Evolutionary conservation across 2,888 invertebrate genomes (phyloP).

Genomic region (Platycheirus albimanus): DNA sequence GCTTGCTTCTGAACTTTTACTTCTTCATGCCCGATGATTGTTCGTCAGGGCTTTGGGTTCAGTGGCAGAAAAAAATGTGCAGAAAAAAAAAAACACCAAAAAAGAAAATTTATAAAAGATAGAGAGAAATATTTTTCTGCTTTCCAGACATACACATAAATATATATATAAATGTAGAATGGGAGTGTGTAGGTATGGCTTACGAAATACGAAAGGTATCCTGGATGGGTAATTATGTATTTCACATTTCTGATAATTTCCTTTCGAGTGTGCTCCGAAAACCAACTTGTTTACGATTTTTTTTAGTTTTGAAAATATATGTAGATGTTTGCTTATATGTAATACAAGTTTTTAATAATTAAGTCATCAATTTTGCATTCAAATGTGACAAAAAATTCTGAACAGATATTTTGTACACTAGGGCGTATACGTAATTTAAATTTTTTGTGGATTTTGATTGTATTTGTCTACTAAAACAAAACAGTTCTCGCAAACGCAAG

Average conservation of each 20-base stretch:
- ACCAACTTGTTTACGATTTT: no score
- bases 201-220: constrained; percentile 57
- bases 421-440: constrained; percentile 18
- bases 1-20: constrained; percentile 74
- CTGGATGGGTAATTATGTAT: constrained; percentile 67
- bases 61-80: constrained; percentile 59
- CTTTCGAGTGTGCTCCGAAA: constrained; percentile 42
- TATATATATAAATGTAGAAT: constrained; percentile 8
- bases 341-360: no score
- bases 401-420: neutral
- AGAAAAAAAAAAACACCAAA: constrained; percentile 31
- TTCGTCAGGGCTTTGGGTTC: constrained; percentile 75
- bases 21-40: constrained; percentile 75
- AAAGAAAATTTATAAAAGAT: constrained; percentile 67
- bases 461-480: no score
- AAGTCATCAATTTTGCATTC: no score
- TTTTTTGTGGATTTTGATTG: no score
- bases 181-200: constrained; percentile 7
- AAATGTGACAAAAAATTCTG: no score
- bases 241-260: constrained; percentile 56
- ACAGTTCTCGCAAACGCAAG: no score
- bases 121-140: constrained; percentile 73
- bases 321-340: no score
- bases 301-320: neutral
- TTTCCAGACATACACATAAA: constrained; percentile 37